Conservation (phyloP, 2,113 vertebrate species). For the Willisornis vidua region DNA sequence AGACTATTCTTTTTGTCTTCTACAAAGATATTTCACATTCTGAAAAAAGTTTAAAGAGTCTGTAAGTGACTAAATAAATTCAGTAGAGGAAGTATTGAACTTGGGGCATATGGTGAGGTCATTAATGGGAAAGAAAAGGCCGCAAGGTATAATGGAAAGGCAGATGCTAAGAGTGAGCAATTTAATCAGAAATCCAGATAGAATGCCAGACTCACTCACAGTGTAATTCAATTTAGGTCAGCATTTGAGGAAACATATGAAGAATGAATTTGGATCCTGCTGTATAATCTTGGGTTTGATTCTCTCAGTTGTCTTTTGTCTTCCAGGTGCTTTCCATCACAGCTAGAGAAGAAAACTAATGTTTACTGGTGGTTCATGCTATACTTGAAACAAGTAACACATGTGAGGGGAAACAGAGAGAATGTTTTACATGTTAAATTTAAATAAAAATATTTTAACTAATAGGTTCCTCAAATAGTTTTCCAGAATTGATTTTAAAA, state of each 20-base stretch:
- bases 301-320: not conserved
- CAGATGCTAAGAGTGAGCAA: slow-evolving; percentile 45
- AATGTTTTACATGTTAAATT: not conserved
- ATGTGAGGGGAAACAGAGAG: not conserved
- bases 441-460: not conserved
- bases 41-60: not conserved
- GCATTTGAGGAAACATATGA: slow-evolving; percentile 36
- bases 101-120: slow-evolving; percentile 33
- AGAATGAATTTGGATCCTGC: slow-evolving; percentile 33
- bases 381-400: slow-evolving; percentile 10
- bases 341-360: not conserved
- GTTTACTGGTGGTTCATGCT: slow-evolving; percentile 8
- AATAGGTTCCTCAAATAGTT: not conserved
- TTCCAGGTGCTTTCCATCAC: slow-evolving; percentile 40
- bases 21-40: not conserved
- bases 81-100: not conserved
- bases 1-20: not conserved
- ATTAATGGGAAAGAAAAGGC: slow-evolving; percentile 36
- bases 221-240: slow-evolving; percentile 47
- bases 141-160: slow-evolving; percentile 47
- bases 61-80: not conserved
- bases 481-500: not conserved
- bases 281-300: not conserved
- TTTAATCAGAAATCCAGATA: slow-evolving; percentile 62
- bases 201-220: not conserved